A percentile compares a stretch with the other conserved stretches of the same genome.
Conservation (phyloP, 64 coral and sea anemone species). For the Platygyra sinensis region DNA sequence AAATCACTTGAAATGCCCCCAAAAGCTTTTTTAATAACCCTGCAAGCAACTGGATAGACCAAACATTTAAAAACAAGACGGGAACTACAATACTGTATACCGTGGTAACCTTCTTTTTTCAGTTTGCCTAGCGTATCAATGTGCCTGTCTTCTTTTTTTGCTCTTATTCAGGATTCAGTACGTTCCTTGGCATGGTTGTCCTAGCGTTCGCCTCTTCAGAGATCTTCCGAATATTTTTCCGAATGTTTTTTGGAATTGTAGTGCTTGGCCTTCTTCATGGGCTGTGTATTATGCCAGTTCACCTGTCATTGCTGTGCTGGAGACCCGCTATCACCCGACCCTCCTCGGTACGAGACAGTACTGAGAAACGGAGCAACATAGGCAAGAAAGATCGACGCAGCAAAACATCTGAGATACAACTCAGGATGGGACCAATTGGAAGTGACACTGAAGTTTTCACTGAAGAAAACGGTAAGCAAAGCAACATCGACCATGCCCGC, state of each 20-base stretch:
- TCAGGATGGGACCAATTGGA: not conserved
- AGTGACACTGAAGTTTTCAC: not conserved
- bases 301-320: constrained; percentile 24
- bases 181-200: constrained; percentile 6
- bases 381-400: not conserved
- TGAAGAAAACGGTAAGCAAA: too few relatives aligned
- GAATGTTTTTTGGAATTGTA: constrained; percentile 4
- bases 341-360: not conserved
- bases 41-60: too few relatives aligned
- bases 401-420: too few relatives aligned
- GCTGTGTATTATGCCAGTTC: constrained; percentile 8
- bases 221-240: constrained; percentile 12
- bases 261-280: constrained; percentile 10
- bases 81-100: too few relatives aligned
- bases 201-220: not conserved
- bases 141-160: not conserved
- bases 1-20: too few relatives aligned
- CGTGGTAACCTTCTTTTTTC: too few relatives aligned
- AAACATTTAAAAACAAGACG: too few relatives aligned
- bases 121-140: not conserved
- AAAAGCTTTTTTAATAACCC: too few relatives aligned
- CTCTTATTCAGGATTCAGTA: constrained; percentile 4
- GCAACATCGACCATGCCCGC: not conserved
- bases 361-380: not conserved
- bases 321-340: not conserved